Evolutionary conservation across 2,113 vertebrate genomes (phyloP).

Genomic region (Phyllopteryx taeniolatus): DNA sequence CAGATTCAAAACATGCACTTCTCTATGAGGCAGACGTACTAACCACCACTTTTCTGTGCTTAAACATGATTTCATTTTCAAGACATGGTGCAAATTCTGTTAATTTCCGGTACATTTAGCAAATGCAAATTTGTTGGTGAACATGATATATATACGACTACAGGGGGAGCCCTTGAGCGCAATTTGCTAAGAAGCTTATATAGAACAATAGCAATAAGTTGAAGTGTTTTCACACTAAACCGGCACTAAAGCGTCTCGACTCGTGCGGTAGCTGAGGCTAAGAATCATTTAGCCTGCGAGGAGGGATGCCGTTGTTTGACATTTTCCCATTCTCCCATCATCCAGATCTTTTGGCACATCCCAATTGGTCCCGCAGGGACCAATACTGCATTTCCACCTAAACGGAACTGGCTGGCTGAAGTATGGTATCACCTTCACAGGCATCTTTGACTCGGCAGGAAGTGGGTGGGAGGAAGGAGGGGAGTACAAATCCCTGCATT

Average conservation of each 20-base stretch:
- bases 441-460: slow-evolving; percentile 11
- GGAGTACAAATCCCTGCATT: neutral
- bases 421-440: slow-evolving; percentile 50
- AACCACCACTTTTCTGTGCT: too few species aligned
- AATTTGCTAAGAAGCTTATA: slow-evolving; percentile 8
- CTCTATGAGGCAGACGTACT: too few species aligned
- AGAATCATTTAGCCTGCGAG: slow-evolving; percentile 68
- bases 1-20: too few species aligned
- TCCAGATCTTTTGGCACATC: neutral
- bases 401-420: neutral
- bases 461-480: neutral
- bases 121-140: too few species aligned
- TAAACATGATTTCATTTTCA: too few species aligned
- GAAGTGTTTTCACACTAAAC: slow-evolving; percentile 32
- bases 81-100: too few species aligned
- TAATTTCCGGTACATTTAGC: too few species aligned
- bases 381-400: slow-evolving; percentile 5
- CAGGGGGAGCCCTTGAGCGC: neutral
- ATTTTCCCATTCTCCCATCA: slow-evolving; percentile 42
- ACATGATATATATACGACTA: neutral
- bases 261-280: slow-evolving; percentile 41
- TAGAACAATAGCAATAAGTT: slow-evolving; percentile 23
- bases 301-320: slow-evolving; percentile 79
- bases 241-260: slow-evolving; percentile 20
- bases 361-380: slow-evolving; percentile 13